phyloP scores from a whole-genome alignment of 1,140 invertebrate genomes.

The Odontomachus brunneus region DNA sequence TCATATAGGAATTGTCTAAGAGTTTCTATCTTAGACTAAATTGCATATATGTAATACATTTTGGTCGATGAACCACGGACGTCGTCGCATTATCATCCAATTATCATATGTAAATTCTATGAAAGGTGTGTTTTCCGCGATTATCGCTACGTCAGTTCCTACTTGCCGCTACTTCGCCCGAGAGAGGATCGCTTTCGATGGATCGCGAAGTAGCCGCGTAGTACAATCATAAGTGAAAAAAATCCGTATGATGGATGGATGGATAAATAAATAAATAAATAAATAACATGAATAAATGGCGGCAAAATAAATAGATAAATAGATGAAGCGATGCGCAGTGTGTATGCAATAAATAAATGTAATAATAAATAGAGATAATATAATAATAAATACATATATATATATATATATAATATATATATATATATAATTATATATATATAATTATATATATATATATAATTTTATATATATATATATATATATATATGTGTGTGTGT shows the following conservation, averaged over 20 bases:
- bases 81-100: conserved; percentile 18
- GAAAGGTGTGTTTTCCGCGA: background rate
- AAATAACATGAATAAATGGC: background rate
- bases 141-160: conserved; percentile 6
- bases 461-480: no score
- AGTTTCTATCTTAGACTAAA: background rate
- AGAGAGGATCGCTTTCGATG: conserved; percentile 2
- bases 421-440: no score
- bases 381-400: no score
- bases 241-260: background rate
- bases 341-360: conserved; percentile 13
- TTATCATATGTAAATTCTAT: conserved; percentile 35
- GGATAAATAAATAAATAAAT: conserved; percentile 37
- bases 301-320: conserved; percentile 39
- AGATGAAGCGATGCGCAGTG: background rate
- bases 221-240: background rate
- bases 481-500: no score
- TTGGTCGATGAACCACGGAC: background rate
- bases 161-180: background rate
- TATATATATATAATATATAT: no score
- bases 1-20: background rate
- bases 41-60: background rate
- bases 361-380: no score
- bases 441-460: no score
- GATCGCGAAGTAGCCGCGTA: background rate